Percentiles rank a stretch among this genome's conserved stretches.
phyloP scores from a whole-genome alignment of 1,140 invertebrate genomes.

The Planococcus citri region DNA sequence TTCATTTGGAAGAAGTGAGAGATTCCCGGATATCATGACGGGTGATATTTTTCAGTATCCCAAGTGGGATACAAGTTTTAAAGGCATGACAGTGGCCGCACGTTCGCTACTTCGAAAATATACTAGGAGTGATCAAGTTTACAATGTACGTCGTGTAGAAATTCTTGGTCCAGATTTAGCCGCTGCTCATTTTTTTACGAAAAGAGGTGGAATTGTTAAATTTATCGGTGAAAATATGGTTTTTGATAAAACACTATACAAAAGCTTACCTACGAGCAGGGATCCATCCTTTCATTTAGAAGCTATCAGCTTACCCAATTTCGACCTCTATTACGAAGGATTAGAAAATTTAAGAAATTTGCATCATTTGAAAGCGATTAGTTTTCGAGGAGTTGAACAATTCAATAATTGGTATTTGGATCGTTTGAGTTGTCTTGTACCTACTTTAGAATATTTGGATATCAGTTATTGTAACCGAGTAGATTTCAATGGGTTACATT shows the following conservation, averaged over 20 bases:
- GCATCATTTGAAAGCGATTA: slow-evolving; percentile 46
- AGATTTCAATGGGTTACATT: not conserved
- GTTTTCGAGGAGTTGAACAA: slow-evolving; percentile 44
- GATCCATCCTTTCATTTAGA: slow-evolving; percentile 44
- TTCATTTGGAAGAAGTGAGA: too few species aligned
- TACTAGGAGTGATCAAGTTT: slow-evolving; percentile 23
- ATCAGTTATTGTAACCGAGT: slow-evolving; percentile 46
- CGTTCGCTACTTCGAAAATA: not conserved
- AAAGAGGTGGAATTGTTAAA: slow-evolving; percentile 51
- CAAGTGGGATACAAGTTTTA: too few species aligned
- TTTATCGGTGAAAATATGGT: slow-evolving; percentile 44
- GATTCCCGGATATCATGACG: too few species aligned
- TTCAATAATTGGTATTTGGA: slow-evolving; percentile 70
- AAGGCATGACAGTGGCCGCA: too few species aligned
- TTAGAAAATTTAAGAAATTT: slow-evolving; percentile 51
- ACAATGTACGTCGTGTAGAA: slow-evolving; percentile 24
- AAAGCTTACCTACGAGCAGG: slow-evolving; percentile 43
- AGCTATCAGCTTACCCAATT: slow-evolving; percentile 50
- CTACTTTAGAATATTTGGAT: slow-evolving; percentile 55
- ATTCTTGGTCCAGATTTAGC: slow-evolving; percentile 53
- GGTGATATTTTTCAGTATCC: too few species aligned
- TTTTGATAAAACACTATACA: slow-evolving; percentile 38
- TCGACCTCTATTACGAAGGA: slow-evolving; percentile 53
- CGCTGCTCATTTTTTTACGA: slow-evolving; percentile 56
- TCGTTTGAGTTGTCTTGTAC: slow-evolving; percentile 43